Evolutionary conservation across 2,888 invertebrate genomes (phyloP), one percentile per base, ranked within the genome.

Genomic region (Malthinus seriepunctatus): DNA sequence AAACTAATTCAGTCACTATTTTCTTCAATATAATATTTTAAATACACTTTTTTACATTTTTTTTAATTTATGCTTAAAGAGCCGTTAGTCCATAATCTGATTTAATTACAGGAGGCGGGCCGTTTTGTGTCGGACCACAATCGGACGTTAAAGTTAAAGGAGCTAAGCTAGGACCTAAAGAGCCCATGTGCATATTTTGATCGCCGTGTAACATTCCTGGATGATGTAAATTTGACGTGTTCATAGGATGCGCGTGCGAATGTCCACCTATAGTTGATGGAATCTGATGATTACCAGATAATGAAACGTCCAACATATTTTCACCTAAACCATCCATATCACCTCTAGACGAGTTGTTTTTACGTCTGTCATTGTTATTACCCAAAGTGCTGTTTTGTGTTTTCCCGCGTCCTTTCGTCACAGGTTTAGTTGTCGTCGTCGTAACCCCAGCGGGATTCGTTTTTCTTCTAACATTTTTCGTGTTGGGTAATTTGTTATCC

Each of bases 71-170:
- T 32, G 32, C 33, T 85, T 87, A 87, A 78, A 87, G 84, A 51
- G 91, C 87, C 76, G 92, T 93, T 72, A 94, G 85, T 78, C 91
- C 93, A 76, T 93, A 93, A 81, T 93, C 93, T 69, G 91, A 90
- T 80, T 93, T 93, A 73, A 91, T 90, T 73, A 88, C 82, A 63
- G 86, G 81, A 11, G 80, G 71, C 11, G 80, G 71, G 55, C 79
- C 77, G 38, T 81, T 80, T 32, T 81, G 79, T 8, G 84, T 81
- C 1, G 84, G 82, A 46, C 77, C 79, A 69, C 85, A 84, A 10
- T 83, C 82, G 6, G 84, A 80, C 15, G 83, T 77, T 49, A 80
- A 78, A 12, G 83, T 80, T 23, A 83, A 78, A 8, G 86, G 84
- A 6, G 84, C 83, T 46, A 85, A 81, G 65, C 83, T 80, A 66